Conservation (phyloP, 1,140 invertebrate genomes). For the Zaprionus vittiger region DNA sequence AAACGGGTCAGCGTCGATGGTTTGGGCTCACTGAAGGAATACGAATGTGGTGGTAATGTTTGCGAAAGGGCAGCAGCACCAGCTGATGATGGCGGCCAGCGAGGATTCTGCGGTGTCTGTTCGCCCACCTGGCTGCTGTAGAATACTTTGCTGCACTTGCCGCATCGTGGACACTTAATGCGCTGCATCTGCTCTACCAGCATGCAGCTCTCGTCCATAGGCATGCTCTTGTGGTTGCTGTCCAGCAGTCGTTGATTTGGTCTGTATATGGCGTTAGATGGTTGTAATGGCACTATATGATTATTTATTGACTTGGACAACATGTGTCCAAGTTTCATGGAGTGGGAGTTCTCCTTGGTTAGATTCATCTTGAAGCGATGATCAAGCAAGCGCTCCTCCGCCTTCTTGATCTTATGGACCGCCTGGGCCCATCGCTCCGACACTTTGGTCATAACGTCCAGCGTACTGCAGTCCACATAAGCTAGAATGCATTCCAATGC, state of each 20-base stretch:
- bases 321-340: constrained; percentile 37
- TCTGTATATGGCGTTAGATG: constrained; percentile 54
- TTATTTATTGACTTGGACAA: constrained; percentile 34
- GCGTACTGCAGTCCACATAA: constrained; percentile 50
- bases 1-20: constrained; percentile 45
- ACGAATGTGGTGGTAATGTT: constrained; percentile 47
- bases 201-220: constrained; percentile 47
- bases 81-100: background rate
- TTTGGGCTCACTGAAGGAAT: constrained; percentile 15
- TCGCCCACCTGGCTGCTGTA: constrained; percentile 28
- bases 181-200: constrained; percentile 60
- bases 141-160: constrained; percentile 60
- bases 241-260: constrained; percentile 35
- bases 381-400: constrained; percentile 56
- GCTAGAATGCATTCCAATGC: constrained; percentile 63
- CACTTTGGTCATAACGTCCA: constrained; percentile 66
- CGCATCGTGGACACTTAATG: constrained; percentile 70
- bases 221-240: constrained; percentile 15
- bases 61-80: constrained; percentile 36
- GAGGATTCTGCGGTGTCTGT: background rate
- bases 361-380: constrained; percentile 61
- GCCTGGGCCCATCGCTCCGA: constrained; percentile 55
- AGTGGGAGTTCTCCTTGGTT: constrained; percentile 61
- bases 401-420: constrained; percentile 38
- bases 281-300: constrained; percentile 65